Base-by-base conservation (phyloP, 2,888 invertebrate genomes). In the Sussaba pulchella region DNA sequence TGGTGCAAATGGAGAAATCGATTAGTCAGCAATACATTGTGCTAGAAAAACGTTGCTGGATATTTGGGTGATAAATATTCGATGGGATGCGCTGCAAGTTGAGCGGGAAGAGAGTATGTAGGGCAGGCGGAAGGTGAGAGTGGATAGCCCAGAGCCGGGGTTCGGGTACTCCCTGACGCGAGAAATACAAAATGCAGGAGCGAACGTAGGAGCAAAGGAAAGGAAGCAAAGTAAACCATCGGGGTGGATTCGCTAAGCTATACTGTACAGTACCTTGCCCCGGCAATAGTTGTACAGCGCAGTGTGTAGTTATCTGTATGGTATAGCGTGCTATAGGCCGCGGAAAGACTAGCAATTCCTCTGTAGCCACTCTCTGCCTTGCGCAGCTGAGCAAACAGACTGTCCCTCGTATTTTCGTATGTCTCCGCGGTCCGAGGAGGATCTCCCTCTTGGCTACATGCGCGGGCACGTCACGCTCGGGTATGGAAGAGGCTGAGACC, bases 381-480 rank as follows among this genome's bases (percentile, higher is more conserved):
- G 66, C 59, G 73, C 84, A 84, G 83, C 84, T 84, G 84, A 82
- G 82, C 78, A 84, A 84, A 84, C 81, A 84, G 82, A 78, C 78
- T 83, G 82, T 80, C 80, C 82, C 81, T 81, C 82, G 78, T 84
- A 84, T 84, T 83, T 79, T 81, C 76, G 83, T 83, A 73, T 64
- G 52, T 74, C 67, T 74, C 75, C 59, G 75, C 52, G 47, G 81
- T 82, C 82, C 79, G 71, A 72, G 73, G 72, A 70, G 66, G 43
- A 66, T 74, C 67, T 59, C 63, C 47, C 39, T 63, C 61, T 70
- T 45, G 73, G 47, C 43, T 77, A 77, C 61, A 66, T 70, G 81
- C 39, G 45, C 61, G 64, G 43, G 64, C 72, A 63, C 72, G 63
- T 69, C 72, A 72, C 69, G 61, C 80, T 67, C 36, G 69, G 63